Base-by-base conservation (phyloP, 2,888 invertebrate species). In the Hermaeophaga mercurialis region DNA sequence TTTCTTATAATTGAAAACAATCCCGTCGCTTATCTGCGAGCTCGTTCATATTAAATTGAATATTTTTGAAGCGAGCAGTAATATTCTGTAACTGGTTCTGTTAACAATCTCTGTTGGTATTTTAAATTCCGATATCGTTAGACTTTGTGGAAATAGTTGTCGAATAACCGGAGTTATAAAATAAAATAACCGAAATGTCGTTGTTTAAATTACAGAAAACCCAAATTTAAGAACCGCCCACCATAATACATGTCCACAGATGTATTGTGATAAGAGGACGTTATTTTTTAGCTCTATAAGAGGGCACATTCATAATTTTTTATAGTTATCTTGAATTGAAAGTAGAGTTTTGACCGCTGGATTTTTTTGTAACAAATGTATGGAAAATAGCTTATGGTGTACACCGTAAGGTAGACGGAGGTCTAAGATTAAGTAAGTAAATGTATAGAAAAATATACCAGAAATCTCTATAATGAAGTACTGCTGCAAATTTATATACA, bases 141-240 rank as follows among this genome's bases (percentile, higher is more conserved):
- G 11, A 11, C 39, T 39, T 22, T 18, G 39, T 39, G 39, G 39
- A 39, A 39, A 39, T 39, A 12, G 19, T 39, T 39, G 39, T 39
- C 39, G 39, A 39, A 39, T 19, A 39, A 39, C 19, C 39, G 39
- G 28, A 28, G 8, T 28, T 39, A 19, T 9, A 19, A 39, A 31
- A 31, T 12, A 12, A 31, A 19, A 39, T 9, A 9, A 18, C 39
- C 9, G 19, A 39, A 39, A 56, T 54, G 54, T 52, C 44, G 56
- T 49, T 54, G 43, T 48, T 54, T 58, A 54, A 60, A 56, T 54
- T 50, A 46, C 39, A 49, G 50, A 55, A 56, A 47, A 60, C 56
- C 56, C 56, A 50, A 50, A 57, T 54, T 59, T 54, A 56, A 54
- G 49, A 45, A 39, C 33, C 28, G 38, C 38, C 38, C 38, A 38